Percentiles rank a stretch among this genome's conserved stretches.
Conservation (phyloP, 2,113 vertebrate genomes). For the Todiramphus chloris region DNA sequence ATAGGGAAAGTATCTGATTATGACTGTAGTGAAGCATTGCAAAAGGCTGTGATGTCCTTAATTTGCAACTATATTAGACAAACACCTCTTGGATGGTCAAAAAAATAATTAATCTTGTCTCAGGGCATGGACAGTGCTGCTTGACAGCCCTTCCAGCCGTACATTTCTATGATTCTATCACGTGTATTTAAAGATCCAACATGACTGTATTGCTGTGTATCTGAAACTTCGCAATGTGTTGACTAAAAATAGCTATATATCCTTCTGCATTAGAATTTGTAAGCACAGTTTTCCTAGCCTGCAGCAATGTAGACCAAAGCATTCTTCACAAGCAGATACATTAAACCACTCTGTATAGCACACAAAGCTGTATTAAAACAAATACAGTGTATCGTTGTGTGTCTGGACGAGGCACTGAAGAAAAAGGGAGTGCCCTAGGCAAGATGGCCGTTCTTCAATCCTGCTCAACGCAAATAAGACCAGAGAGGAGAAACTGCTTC, state of each 20-base stretch:
- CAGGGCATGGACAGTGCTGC: background rate
- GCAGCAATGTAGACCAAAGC: constrained; percentile 25
- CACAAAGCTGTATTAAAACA: constrained; percentile 46
- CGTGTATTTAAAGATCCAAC: background rate
- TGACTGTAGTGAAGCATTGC: background rate
- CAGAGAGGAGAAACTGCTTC: constrained; percentile 17
- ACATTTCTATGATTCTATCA: background rate
- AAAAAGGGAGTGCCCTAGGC: constrained; percentile 26
- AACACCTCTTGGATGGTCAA: background rate
- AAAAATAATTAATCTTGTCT: background rate
- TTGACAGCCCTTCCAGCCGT: background rate
- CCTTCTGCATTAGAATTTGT: constrained; percentile 24
- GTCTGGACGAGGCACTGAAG: background rate
- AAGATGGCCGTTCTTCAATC: background rate
- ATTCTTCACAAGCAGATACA: background rate
- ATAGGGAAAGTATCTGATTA: background rate
- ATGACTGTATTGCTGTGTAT: background rate
- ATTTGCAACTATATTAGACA: background rate
- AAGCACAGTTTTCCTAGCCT: constrained; percentile 30
- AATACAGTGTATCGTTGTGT: constrained; percentile 20
- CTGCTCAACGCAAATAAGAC: background rate
- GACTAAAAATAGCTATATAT: constrained; percentile 28
- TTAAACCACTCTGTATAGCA: constrained; percentile 15
- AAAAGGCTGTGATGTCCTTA: background rate
- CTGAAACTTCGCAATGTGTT: background rate